phyloP scores from a whole-genome alignment of 2,888 invertebrate species.

The Mechanitis messenoides region DNA sequence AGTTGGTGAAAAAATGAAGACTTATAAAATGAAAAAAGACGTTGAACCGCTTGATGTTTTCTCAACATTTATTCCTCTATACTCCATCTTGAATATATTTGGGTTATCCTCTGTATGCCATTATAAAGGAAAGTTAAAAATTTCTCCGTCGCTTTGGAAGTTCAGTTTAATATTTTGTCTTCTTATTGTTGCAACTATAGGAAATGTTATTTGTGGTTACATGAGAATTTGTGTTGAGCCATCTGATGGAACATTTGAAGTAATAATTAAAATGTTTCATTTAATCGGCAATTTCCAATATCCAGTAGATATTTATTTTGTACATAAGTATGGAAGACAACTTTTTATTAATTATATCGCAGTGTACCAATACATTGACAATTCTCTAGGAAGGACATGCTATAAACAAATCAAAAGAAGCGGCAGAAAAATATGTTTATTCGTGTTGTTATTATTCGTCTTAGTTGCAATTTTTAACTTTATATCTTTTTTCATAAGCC shows the following conservation, averaged over 20 bases:
- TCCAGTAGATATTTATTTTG: slow-evolving; percentile 8
- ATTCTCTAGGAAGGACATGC: slow-evolving; percentile 3
- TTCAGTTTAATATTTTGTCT: slow-evolving; percentile 7
- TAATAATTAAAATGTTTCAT: slow-evolving; percentile 8
- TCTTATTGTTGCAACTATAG: slow-evolving; percentile 5
- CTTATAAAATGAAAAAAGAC: neutral
- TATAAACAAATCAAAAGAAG: slow-evolving; percentile 12
- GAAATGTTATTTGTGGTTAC: slow-evolving; percentile 9
- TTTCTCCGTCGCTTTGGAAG: slow-evolving; percentile 11
- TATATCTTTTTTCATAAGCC: slow-evolving; percentile 11
- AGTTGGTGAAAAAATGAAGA: neutral
- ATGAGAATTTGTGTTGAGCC: neutral
- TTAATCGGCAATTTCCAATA: slow-evolving; percentile 8
- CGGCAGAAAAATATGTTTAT: slow-evolving; percentile 8
- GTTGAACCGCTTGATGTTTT: neutral
- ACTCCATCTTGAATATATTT: neutral
- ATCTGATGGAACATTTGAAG: neutral
- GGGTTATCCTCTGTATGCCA: neutral
- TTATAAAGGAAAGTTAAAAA: slow-evolving; percentile 7
- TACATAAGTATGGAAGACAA: slow-evolving; percentile 11
- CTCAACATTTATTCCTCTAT: slow-evolving; percentile 1
- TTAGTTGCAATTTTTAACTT: slow-evolving; percentile 13
- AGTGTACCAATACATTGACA: slow-evolving; percentile 15
- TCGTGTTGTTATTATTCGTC: slow-evolving; percentile 8
- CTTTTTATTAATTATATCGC: slow-evolving; percentile 13